A percentile compares a stretch with the other conserved stretches of the same genome.
These are phyloP conservation scores for Ornithorhynchus anatinus DNA, from an alignment of 2,113 vertebrate genomes.

Conservation along the genomic window DNA sequence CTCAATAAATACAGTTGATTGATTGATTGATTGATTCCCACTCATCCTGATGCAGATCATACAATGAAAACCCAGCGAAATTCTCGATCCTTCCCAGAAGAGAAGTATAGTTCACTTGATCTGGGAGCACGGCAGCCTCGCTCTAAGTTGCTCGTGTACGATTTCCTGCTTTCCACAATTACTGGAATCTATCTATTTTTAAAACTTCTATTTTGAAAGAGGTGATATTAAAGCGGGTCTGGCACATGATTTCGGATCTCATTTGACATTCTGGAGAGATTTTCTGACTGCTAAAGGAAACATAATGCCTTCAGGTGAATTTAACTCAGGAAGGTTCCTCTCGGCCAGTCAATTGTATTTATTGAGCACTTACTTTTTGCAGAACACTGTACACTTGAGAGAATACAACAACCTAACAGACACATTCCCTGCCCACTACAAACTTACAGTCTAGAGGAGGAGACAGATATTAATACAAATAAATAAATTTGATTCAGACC, in stretches of 20 bases:
- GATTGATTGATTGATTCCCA: no score
- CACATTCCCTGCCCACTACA: no score
- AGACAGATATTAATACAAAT: no score
- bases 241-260: neutral
- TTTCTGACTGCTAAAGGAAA: neutral
- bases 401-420: no score
- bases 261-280: neutral
- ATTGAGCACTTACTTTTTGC: no score
- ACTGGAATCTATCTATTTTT: neutral
- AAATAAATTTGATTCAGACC: no score
- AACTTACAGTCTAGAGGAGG: no score
- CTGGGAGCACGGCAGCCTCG: neutral
- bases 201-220: neutral
- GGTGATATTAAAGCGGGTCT: neutral
- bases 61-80: neutral
- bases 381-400: no score
- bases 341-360: no score
- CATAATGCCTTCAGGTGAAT: neutral
- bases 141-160: neutral
- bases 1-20: no score
- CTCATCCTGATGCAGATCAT: no score
- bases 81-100: neutral
- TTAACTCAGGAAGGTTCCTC: neutral
- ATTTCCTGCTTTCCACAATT: no score
- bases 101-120: neutral